A percentile compares a stretch with the other conserved stretches of the same genome.
These are phyloP conservation scores for Epinephelus coioides DNA, from an alignment of 2,797 vertebrate species.

Conservation along the genomic window DNA sequence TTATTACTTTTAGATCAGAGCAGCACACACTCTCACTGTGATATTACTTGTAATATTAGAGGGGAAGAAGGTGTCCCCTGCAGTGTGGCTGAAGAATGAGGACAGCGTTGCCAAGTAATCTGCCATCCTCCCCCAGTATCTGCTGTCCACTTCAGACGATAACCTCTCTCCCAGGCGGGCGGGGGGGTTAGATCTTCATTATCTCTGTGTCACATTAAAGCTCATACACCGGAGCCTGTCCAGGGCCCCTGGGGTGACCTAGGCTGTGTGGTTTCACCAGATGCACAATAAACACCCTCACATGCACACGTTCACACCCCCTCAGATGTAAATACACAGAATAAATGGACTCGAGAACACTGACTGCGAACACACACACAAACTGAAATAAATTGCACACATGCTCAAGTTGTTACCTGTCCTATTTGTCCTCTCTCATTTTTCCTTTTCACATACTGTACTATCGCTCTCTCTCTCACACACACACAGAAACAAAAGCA, in stretches of 20 bases:
- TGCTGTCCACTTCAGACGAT: slow-evolving; percentile 43
- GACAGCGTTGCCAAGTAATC: slow-evolving; percentile 33
- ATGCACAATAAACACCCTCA: neutral
- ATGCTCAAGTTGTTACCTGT: slow-evolving; percentile 44
- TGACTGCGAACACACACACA: neutral
- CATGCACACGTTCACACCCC: neutral
- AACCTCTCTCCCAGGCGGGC: slow-evolving; percentile 30
- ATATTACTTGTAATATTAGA: slow-evolving; percentile 40
- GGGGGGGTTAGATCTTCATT: slow-evolving; percentile 50
- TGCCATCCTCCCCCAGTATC: slow-evolving; percentile 34
- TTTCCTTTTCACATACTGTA: slow-evolving; percentile 37
- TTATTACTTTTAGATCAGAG: slow-evolving; percentile 42
- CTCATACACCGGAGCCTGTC: slow-evolving; percentile 31
- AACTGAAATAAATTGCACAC: slow-evolving; percentile 44
- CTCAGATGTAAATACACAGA: neutral
- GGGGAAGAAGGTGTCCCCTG: slow-evolving; percentile 14
- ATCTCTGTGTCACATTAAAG: slow-evolving; percentile 59
- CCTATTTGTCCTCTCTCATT: slow-evolving; percentile 65
- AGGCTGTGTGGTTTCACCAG: slow-evolving; percentile 16
- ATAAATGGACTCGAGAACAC: neutral
- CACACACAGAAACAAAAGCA: slow-evolving; percentile 12
- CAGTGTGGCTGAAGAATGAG: slow-evolving; percentile 44
- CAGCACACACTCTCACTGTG: neutral
- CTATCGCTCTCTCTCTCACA: slow-evolving; percentile 14
- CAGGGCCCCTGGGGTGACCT: slow-evolving; percentile 17